Evolutionary conservation across 2,113 vertebrate species (phyloP), one percentile per base, ranked within the genome.

Genomic region (Paracanthobrama guichenoti): DNA sequence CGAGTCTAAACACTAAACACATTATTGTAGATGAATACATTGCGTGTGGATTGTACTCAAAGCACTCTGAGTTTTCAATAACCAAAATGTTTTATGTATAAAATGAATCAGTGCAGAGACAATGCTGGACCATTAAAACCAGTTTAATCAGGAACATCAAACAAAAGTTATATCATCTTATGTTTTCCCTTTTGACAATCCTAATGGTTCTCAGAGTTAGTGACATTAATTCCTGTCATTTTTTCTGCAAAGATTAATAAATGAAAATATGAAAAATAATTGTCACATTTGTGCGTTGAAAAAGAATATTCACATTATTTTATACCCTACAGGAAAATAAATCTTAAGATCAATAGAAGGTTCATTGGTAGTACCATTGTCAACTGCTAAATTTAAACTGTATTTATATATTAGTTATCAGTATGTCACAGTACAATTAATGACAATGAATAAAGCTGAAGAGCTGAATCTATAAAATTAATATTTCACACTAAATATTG

Each of bases 211-310:
- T 82, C 44, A 86, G 85, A 86, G 12, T 80, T 31, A 85, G 13
- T 42, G 67, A n/a, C 7, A 11, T 71, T 44, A n/a, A 26, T 48
- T 74, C 13, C 18, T 55, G 53, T 55, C 2, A 55, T 55, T 55
- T 55, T 35, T 55, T 20, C 53, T 55, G 18, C 53, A 55, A 55
- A 55, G 18, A 55, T 8, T 55, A 1, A 18, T 60, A 11, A 78
- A 13, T 74, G 42, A 62, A 79, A 79, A 78, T 12, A 53, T 50
- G 84, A 85, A 87, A 89, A 88, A 83, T 79, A 80, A 69, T 22
- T 3, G 1, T 22, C 67, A 85, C n/a, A 60, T 59, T 50, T 80
- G 39, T 67, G 42, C 9, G 16, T 46, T 48, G 4, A 50, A 80
- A 50, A 67, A 64, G 5, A 48, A 64, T 66, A 20, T 67, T 48